These are phyloP conservation scores for Thamnophis elegans DNA, from an alignment of 2,797 vertebrate species.

Conservation along the genomic window DNA sequence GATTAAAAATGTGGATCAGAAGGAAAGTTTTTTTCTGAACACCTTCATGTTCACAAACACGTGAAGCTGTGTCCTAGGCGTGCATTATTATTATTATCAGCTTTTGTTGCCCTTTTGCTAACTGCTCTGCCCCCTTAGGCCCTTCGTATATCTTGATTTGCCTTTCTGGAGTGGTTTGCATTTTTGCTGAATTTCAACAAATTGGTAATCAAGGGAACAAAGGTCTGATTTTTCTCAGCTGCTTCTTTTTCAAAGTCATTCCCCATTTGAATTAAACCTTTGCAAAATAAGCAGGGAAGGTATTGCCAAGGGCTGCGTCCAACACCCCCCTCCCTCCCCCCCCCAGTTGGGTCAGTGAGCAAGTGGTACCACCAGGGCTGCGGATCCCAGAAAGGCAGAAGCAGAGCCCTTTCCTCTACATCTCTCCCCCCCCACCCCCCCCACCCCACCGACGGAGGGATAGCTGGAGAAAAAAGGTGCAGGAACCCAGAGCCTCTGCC, in stretches of 20 bases:
- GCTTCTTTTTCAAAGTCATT: neutral
- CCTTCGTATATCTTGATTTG: too few species aligned
- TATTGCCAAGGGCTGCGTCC: neutral
- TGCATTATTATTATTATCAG: too few species aligned
- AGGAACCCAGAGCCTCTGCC: neutral
- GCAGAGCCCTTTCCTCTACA: neutral
- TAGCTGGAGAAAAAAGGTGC: neutral
- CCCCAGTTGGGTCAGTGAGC: neutral
- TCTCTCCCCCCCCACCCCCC: rapidly evolving
- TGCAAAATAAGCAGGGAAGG: neutral
- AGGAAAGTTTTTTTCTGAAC: neutral
- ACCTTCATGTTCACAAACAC: neutral
- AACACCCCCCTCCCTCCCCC: neutral
- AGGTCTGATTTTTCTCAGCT: neutral
- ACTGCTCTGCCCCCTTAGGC: neutral
- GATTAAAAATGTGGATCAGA: constrained; percentile 1
- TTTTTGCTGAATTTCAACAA: neutral
- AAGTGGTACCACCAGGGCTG: neutral
- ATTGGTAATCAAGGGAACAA: neutral
- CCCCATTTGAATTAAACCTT: neutral
- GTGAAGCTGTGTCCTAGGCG: neutral
- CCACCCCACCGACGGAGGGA: rapidly evolving
- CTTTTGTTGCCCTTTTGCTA: neutral
- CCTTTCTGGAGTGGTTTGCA: neutral
- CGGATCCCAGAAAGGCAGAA: too few species aligned